phyloP scores from a whole-genome alignment of 1,140 invertebrate genomes.

The Mesaphorura yosii region DNA sequence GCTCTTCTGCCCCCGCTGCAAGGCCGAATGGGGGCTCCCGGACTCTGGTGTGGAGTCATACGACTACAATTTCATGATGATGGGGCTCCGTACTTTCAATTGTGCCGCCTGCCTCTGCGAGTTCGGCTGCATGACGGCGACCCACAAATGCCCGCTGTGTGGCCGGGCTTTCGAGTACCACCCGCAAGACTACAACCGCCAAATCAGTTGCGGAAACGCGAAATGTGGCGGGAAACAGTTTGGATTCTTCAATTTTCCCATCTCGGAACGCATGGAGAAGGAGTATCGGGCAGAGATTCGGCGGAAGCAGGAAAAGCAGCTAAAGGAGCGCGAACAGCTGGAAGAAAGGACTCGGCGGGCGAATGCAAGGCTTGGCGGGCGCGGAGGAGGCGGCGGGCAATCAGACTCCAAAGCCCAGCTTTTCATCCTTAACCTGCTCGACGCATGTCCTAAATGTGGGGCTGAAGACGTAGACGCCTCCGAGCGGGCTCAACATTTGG shows the following conservation, averaged over 20 bases:
- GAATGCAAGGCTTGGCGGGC: not conserved
- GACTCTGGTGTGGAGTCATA: slow-evolving; percentile 8
- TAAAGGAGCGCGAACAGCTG: slow-evolving; percentile 16
- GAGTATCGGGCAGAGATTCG: slow-evolving; percentile 15
- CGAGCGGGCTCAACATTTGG: slow-evolving; percentile 6
- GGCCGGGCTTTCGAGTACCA: slow-evolving; percentile 13
- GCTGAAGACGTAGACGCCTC: slow-evolving; percentile 3
- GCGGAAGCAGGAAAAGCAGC: slow-evolving; percentile 6
- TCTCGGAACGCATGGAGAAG: slow-evolving; percentile 8
- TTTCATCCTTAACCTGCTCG: slow-evolving; percentile 11
- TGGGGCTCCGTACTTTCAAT: slow-evolving; percentile 14
- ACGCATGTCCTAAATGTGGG: slow-evolving; percentile 13
- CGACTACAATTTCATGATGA: slow-evolving; percentile 23
- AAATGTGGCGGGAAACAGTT: slow-evolving; percentile 13
- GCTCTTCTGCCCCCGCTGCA: slow-evolving; percentile 12
- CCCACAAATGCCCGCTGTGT: slow-evolving; percentile 14
- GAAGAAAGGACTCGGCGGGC: slow-evolving; percentile 3
- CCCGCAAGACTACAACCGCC: slow-evolving; percentile 12
- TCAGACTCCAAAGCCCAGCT: slow-evolving; percentile 6
- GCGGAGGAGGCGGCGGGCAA: not conserved
- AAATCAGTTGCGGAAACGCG: slow-evolving; percentile 8
- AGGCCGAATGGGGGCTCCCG: slow-evolving; percentile 10
- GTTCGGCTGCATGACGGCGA: slow-evolving; percentile 16
- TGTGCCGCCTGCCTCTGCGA: slow-evolving; percentile 15
- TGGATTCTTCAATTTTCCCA: slow-evolving; percentile 9